Base-by-base conservation (phyloP, 2,113 vertebrate species). In the Psophia crepitans region DNA sequence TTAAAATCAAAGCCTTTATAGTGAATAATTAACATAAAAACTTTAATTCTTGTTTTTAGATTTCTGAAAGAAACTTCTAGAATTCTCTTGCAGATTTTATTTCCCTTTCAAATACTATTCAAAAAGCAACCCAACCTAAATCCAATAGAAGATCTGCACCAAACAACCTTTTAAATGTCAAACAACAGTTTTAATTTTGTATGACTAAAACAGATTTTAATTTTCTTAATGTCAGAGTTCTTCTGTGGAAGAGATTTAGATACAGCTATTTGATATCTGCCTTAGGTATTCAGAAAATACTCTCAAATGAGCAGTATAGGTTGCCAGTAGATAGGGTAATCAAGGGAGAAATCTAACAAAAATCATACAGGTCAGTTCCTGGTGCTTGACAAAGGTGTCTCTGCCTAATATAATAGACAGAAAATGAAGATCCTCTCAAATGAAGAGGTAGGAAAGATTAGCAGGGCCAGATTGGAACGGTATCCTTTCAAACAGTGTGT, bases 201-300 rank as follows among this genome's bases (percentile, higher is more conserved):
- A 95, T 96, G 87, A 97, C 75, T 97, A 94, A 96, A 96, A 68
- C 83, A 93, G 78, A 94, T 96, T 96, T 97, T 96, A 95, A 85
- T 97, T 97, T 98, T 96, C 86, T 94, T 97, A 95, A 96, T 96
- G 89, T 96, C 96, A 97, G 89, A 96, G 88, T 71, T 97, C 76
- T 96, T 93, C 73, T 78, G 37, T 89, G 73, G 87, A 94, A 97
- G n/a, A 94, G 9, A 93, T 85, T 88, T 91, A 93, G 85, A 91
- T 91, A 75, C 39, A 95, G n/a, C 48, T 90, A 91, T 95, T 94
- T 94, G 66, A 71, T 96, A 96, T 83, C 89, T 91, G 87, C 56
- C 51, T 68, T 75, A 84, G 22, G 41, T 64, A 87, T 4, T 54
- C 33, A 43, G 32, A 78, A 90, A 64, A 41, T 17, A 35, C 8